Evolutionary conservation across 2,113 vertebrate genomes (phyloP).

Genomic region (Ammodytes dubius): DNA sequence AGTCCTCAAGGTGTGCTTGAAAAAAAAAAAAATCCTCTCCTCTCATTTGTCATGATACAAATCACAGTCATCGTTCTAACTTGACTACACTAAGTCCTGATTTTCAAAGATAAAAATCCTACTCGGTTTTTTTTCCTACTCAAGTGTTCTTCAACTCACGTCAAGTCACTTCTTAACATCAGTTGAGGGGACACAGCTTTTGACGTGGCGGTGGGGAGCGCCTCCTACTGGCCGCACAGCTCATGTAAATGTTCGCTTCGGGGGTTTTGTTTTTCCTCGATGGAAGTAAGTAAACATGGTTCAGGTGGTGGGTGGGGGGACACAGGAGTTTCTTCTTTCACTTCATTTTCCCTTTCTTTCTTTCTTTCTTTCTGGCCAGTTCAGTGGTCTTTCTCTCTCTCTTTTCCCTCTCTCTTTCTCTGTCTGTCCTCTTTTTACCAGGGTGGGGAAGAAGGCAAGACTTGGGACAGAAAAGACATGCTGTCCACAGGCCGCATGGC

Average conservation of each 20-base stretch:
- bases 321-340: conserved; percentile 59
- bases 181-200: conserved; percentile 47
- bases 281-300: conserved; percentile 44
- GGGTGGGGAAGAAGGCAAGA: conserved; percentile 95
- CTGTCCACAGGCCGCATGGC: conserved; percentile 97
- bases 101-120: conserved; percentile 66
- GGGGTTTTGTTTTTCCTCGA: background rate
- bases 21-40: conserved; percentile 31
- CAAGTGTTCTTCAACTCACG: conserved; percentile 60
- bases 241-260: conserved; percentile 64
- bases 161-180: conserved; percentile 60
- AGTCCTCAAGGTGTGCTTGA: conserved; percentile 48
- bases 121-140: conserved; percentile 62
- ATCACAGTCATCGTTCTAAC: conserved; percentile 78
- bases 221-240: conserved; percentile 49
- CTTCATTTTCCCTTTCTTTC: conserved; percentile 73
- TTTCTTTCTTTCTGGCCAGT: conserved; percentile 67
- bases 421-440: conserved; percentile 85
- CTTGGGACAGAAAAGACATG: conserved; percentile 99
- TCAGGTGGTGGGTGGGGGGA: conserved; percentile 15
- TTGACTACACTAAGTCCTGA: conserved; percentile 77
- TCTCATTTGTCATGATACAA: conserved; percentile 56
- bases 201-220: conserved; percentile 30
- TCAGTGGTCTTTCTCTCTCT: conserved; percentile 1
- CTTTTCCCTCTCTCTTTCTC: too few relatives aligned